A percentile compares a stretch with the other conserved stretches of the same genome.
phyloP scores from a whole-genome alignment of 2,888 invertebrate genomes.

The Cataglyphis livida region DNA sequence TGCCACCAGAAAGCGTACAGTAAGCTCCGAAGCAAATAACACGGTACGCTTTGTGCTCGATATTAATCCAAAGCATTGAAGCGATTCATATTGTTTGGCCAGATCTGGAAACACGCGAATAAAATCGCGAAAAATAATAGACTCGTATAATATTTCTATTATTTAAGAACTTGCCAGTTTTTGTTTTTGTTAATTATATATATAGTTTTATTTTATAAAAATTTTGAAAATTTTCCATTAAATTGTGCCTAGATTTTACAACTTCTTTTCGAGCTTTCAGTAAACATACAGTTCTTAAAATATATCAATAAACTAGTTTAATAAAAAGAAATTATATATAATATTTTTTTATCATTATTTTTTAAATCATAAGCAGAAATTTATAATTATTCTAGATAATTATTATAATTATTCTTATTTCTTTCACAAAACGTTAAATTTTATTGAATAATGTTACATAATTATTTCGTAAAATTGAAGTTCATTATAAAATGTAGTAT shows the following conservation, averaged over 20 bases:
- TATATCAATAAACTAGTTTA: background rate
- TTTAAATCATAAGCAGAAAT: background rate
- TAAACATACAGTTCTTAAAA: background rate
- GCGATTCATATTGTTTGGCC: background rate
- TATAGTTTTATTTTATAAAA: background rate
- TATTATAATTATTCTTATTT: background rate
- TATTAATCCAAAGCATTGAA: constrained; percentile 29
- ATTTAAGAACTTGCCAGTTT: background rate
- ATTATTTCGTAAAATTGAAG: background rate
- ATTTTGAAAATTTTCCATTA: background rate
- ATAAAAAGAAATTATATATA: background rate
- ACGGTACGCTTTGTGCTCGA: constrained; percentile 16
- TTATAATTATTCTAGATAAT: background rate
- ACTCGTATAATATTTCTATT: background rate
- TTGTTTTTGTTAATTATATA: background rate
- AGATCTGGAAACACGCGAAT: background rate
- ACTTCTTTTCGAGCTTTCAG: background rate
- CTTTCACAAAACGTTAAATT: background rate
- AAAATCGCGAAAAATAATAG: background rate
- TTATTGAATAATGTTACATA: background rate
- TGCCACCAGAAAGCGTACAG: constrained; percentile 9
- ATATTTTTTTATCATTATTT: background rate
- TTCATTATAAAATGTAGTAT: background rate
- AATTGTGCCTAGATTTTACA: background rate
- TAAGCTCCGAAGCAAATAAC: constrained; percentile 22